Percentiles rank a stretch among this genome's conserved stretches.
Evolutionary conservation across 2,797 vertebrate species (phyloP).

Genomic region (Urocyon cinereoargenteus): DNA sequence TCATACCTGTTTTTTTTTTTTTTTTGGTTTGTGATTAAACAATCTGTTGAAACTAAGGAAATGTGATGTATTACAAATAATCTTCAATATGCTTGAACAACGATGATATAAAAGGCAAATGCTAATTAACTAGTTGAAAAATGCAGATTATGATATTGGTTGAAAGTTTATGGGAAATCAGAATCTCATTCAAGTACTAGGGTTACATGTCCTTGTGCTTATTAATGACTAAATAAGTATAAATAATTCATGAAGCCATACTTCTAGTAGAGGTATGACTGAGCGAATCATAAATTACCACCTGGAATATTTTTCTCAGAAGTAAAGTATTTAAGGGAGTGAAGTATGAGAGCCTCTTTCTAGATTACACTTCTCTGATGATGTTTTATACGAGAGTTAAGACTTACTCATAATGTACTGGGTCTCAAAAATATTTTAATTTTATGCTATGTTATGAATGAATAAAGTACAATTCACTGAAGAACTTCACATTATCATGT

Average conservation of each 20-base stretch:
- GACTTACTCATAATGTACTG: constrained; percentile 39
- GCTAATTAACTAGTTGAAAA: constrained; percentile 49
- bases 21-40: neutral
- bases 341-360: constrained; percentile 65
- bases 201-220: constrained; percentile 53
- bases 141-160: constrained; percentile 28
- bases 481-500: neutral
- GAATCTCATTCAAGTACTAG: constrained; percentile 35
- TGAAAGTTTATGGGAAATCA: constrained; percentile 62
- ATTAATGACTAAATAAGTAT: constrained; percentile 77
- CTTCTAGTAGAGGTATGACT: constrained; percentile 76
- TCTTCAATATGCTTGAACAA: neutral
- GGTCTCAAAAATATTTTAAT: constrained; percentile 71
- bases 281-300: constrained; percentile 78
- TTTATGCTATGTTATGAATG: neutral
- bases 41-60: constrained; percentile 11
- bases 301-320: constrained; percentile 52
- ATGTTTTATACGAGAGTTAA: constrained; percentile 39
- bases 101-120: neutral
- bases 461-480: constrained; percentile 31
- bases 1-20: neutral
- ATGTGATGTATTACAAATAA: neutral
- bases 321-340: constrained; percentile 70
- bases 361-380: constrained; percentile 50
- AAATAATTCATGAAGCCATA: constrained; percentile 80